A percentile compares a stretch with the other conserved stretches of the same genome.
phyloP scores from a whole-genome alignment of 2,113 vertebrate species.

The Ursus arctos region DNA sequence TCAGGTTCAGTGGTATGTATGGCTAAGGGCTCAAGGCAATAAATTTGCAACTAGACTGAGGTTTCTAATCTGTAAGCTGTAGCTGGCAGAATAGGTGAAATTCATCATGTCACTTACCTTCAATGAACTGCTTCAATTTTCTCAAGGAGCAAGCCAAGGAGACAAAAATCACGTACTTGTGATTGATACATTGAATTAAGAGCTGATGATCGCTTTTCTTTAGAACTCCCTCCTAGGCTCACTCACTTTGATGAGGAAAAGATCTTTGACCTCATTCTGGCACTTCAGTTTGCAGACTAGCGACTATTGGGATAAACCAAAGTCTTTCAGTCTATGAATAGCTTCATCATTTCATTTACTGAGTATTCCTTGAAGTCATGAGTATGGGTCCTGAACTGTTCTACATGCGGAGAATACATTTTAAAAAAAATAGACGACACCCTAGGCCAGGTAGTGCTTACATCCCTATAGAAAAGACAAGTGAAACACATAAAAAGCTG shows the following conservation, averaged over 20 bases:
- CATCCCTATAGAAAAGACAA: neutral
- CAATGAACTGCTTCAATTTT: slow-evolving; percentile 65
- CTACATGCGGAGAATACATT: neutral
- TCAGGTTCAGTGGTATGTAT: neutral
- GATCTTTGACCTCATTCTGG: neutral
- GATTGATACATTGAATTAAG: slow-evolving; percentile 40
- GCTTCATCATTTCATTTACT: neutral
- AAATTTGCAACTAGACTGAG: slow-evolving; percentile 41
- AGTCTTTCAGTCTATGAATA: neutral
- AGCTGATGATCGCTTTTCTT: slow-evolving; percentile 19
- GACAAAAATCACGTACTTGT: slow-evolving; percentile 15
- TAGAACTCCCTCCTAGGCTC: neutral
- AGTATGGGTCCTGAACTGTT: neutral
- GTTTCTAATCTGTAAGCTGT: slow-evolving; percentile 25
- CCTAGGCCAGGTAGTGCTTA: neutral
- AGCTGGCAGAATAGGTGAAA: slow-evolving; percentile 6
- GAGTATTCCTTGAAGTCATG: neutral
- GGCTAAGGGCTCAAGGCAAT: slow-evolving; percentile 15
- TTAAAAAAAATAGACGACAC: neutral
- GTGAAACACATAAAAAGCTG: neutral
- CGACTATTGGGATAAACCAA: neutral
- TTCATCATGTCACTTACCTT: slow-evolving; percentile 53
- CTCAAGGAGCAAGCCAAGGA: slow-evolving; percentile 53
- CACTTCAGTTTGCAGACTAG: neutral
- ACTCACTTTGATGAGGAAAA: neutral